A percentile compares a stretch with the other conserved stretches of the same genome.
phyloP scores from a whole-genome alignment of 2,888 invertebrate species.

The Brenthis hecate region DNA sequence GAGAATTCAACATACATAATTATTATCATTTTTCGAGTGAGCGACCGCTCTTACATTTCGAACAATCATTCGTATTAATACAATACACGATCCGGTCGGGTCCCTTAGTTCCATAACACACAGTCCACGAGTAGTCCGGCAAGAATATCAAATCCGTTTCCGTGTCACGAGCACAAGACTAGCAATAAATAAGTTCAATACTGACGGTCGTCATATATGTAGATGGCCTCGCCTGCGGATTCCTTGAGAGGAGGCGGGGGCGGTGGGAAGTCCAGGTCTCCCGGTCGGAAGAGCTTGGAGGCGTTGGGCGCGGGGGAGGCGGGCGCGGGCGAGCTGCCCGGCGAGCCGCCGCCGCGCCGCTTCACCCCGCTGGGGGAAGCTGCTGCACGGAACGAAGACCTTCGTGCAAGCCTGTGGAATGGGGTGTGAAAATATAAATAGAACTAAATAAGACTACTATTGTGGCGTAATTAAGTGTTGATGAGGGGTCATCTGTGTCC shows the following conservation, averaged over 20 bases:
- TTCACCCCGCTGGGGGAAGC: slow-evolving; percentile 71
- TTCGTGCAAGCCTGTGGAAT: slow-evolving; percentile 82
- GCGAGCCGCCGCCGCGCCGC: slow-evolving; percentile 73
- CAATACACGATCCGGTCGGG: slow-evolving; percentile 63
- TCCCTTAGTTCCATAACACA: slow-evolving; percentile 51
- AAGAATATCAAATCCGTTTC: slow-evolving; percentile 51
- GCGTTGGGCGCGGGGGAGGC: slow-evolving; percentile 77
- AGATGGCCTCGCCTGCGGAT: slow-evolving; percentile 86
- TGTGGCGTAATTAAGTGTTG: not conserved
- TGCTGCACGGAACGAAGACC: slow-evolving; percentile 85
- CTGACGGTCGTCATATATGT: slow-evolving; percentile 77
- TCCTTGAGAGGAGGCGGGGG: slow-evolving; percentile 81
- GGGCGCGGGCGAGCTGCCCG: slow-evolving; percentile 71
- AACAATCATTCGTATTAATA: slow-evolving; percentile 44
- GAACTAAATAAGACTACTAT: not conserved
- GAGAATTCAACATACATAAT: slow-evolving; percentile 30
- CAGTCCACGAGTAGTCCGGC: slow-evolving; percentile 50
- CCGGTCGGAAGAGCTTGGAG: slow-evolving; percentile 76
- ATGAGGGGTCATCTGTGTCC: not conserved
- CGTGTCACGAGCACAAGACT: slow-evolving; percentile 31
- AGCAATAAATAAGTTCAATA: slow-evolving; percentile 54
- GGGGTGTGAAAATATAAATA: too few species aligned
- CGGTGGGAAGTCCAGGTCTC: slow-evolving; percentile 72
- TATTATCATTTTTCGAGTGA: slow-evolving; percentile 19
- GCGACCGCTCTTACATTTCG: slow-evolving; percentile 30